Base-by-base conservation (phyloP, 2,888 invertebrate species). In the Chydorus sphaericus region DNA sequence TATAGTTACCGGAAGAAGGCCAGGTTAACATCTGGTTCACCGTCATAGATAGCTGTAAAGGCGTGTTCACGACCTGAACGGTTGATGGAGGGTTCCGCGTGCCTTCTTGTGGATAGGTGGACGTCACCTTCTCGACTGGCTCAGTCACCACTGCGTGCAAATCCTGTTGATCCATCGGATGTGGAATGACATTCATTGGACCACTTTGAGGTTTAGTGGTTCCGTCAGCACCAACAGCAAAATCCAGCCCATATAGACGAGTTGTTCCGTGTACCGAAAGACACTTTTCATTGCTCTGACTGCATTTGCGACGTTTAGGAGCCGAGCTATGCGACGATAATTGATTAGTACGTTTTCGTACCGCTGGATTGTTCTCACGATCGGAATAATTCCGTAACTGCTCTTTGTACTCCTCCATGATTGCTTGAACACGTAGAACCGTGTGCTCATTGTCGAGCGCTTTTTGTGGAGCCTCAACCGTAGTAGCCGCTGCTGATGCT, bases 401-500 rank as follows among this genome's bases (percentile, higher is more conserved):
- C 63, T 85, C 85, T 50, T 83, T 83, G 66, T 85, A 85, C 65
- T 85, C 83, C 1, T 84, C 84, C 52, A 85, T 68, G 62, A 85
- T 85, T 61, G 84, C 84, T 59, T 85, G 79, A 63, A 85, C 85
- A 61, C 85, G 74, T 65, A 85, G 84, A 0, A 84, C 83, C 0
- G 85, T 85, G 66, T 84, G 83, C 65, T 85, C 85, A 63, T 85
- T 85, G 71, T 85, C 85, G 61, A 83, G 78, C 2, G 84, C 83
- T 66, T 85, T 85, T 62, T 83, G 83, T 58, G 60, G 77, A 75
- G 3, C 78, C 66, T 79, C 78, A 5, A 82, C 79, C 28, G 82
- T 79, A 30, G 82, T 75, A 3, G 55, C 54, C 68, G 82, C 81
- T 26, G 81, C 71, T 3, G 80, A 72, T 59, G 74, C 77, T 1